Conservation (phyloP, 2,113 vertebrate species). For the Carlito syrichta region DNA sequence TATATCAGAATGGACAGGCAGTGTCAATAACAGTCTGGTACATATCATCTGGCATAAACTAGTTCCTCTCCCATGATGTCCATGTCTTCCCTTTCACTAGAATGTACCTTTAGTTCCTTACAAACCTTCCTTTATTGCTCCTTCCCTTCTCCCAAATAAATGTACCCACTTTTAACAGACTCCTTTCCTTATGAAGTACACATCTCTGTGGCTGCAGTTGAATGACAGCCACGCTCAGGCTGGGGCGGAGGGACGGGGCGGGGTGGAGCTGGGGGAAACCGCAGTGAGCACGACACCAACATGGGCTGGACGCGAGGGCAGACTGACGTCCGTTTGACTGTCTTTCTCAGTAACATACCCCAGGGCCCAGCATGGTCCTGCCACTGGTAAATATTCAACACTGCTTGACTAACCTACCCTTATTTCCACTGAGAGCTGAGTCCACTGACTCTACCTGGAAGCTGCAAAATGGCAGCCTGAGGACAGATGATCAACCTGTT, state of each 20-base stretch:
- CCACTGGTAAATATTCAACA: background rate
- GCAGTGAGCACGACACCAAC: background rate
- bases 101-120: background rate
- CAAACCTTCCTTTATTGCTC: background rate
- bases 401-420: background rate
- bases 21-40: background rate
- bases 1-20: background rate
- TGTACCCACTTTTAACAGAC: background rate
- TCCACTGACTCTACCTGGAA: background rate
- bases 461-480: background rate
- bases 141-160: background rate
- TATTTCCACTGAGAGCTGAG: background rate
- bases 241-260: rapidly evolving
- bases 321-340: background rate
- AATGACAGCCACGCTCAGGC: background rate
- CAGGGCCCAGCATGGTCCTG: background rate
- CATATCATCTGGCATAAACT: background rate
- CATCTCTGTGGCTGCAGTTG: background rate
- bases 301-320: background rate
- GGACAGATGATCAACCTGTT: background rate
- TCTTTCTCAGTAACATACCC: background rate
- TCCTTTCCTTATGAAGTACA: background rate
- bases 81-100: background rate
- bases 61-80: background rate
- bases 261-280: background rate